Conservation (phyloP, 1,140 invertebrate species). For the Pemphigus obesinymphae region DNA sequence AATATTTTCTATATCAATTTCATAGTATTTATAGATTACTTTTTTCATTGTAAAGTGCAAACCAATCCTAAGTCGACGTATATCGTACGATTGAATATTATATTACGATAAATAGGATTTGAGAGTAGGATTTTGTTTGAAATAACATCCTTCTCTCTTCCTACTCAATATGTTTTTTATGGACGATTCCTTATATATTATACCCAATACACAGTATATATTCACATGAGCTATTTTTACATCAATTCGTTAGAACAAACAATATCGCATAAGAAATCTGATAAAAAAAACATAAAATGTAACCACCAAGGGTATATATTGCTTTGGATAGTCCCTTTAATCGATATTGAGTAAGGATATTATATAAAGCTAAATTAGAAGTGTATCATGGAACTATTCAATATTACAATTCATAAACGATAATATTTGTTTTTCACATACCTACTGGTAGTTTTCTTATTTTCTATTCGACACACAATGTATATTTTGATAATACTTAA, state of each 20-base stretch:
- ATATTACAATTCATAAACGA: not conserved
- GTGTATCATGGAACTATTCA: not conserved
- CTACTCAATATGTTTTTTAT: not conserved
- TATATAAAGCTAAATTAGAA: slow-evolving; percentile 1
- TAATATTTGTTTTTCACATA: slow-evolving; percentile 1
- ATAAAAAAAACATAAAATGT: not conserved
- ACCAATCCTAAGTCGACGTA: too few relatives aligned
- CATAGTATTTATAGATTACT: too few relatives aligned
- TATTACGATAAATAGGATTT: not conserved
- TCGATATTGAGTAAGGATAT: not conserved
- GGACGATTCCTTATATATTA: not conserved
- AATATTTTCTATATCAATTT: too few relatives aligned
- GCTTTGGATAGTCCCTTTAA: not conserved
- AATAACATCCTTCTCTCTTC: not conserved
- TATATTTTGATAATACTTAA: too few relatives aligned
- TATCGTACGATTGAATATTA: too few relatives aligned
- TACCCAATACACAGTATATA: not conserved
- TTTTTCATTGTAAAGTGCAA: too few relatives aligned
- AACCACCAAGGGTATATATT: not conserved
- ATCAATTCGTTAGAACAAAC: not conserved
- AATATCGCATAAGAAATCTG: not conserved
- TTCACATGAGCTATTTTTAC: not conserved
- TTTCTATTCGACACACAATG: too few relatives aligned
- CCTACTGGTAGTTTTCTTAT: too few relatives aligned
- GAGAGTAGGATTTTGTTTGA: not conserved